These are phyloP conservation scores for Mythimna loreyi DNA, from an alignment of 2,888 invertebrate species.

Conservation along the genomic window DNA sequence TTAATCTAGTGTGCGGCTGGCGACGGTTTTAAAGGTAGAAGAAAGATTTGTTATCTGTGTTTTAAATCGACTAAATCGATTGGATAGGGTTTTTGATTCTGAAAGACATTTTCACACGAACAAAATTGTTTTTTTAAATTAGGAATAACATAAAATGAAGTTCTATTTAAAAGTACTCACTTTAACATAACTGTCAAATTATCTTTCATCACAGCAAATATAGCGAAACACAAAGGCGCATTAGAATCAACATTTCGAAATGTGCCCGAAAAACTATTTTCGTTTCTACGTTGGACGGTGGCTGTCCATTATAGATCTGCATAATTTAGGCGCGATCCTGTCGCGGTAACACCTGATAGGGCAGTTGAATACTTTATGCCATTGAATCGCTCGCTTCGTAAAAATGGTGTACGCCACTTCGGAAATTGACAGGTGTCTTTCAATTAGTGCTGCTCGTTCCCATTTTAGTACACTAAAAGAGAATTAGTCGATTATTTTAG, in stretches of 20 bases:
- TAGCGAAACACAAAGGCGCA: conserved; percentile 16
- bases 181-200: conserved; percentile 5
- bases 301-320: conserved; percentile 88
- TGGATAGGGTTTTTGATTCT: neutral
- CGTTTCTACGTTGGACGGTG: conserved; percentile 69
- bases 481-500: conserved; percentile 57
- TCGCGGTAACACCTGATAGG: conserved; percentile 79
- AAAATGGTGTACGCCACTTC: conserved; percentile 75
- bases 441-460: conserved; percentile 73
- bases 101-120: neutral
- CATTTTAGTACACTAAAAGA: conserved; percentile 47
- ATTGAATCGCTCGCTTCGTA: conserved; percentile 72
- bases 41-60: neutral
- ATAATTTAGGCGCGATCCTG: conserved; percentile 86
- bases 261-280: conserved; percentile 80
- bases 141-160: neutral
- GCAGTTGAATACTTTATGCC: conserved; percentile 86
- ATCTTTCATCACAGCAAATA: conserved; percentile 30
- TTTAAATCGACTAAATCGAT: neutral
- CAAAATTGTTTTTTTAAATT: neutral
- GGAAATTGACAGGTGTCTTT: conserved; percentile 86
- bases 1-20: conserved; percentile 27
- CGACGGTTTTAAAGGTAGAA: conserved; percentile 12
- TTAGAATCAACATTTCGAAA: conserved; percentile 44
- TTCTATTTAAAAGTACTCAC: neutral